phyloP scores from a whole-genome alignment of 1,140 invertebrate species.

The Hyles vespertilio region DNA sequence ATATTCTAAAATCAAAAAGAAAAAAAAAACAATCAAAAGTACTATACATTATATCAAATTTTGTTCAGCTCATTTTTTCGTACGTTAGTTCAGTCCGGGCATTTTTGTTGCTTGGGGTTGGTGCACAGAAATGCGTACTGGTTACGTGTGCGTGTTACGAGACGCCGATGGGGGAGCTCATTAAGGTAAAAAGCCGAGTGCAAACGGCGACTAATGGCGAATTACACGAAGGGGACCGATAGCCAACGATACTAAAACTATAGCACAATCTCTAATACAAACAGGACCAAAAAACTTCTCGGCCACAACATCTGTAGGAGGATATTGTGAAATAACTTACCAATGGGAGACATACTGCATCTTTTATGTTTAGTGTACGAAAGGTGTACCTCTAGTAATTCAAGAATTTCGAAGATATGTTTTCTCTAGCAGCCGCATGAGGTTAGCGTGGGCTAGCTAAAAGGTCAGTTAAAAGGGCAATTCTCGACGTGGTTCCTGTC shows the following conservation, averaged over 20 bases:
- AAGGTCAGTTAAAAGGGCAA: no score
- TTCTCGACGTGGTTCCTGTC: no score
- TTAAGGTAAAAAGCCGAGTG: slow-evolving; percentile 74
- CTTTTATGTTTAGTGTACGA: background rate
- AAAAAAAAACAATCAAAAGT: no score
- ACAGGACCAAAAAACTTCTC: no score
- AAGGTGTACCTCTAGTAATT: background rate
- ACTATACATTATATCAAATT: no score
- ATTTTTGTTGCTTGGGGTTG: slow-evolving; percentile 29
- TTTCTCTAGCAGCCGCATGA: no score
- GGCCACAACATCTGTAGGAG: no score
- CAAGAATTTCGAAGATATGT: no score
- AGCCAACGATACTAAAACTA: slow-evolving; percentile 28
- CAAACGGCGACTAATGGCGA: slow-evolving; percentile 72
- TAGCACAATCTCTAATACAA: slow-evolving; percentile 2
- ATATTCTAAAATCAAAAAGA: no score
- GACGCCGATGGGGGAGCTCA: slow-evolving; percentile 57
- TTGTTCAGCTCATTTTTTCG: no score
- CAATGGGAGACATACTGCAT: background rate
- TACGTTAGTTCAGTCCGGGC: background rate
- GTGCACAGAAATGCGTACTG: slow-evolving; percentile 64
- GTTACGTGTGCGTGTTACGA: slow-evolving; percentile 52
- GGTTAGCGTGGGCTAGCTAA: no score
- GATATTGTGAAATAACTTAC: no score
- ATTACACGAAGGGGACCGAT: slow-evolving; percentile 70